Percentiles rank a stretch among this genome's conserved stretches.
phyloP scores from a whole-genome alignment of 2,888 invertebrate species.

The Creontiades dilutus region DNA sequence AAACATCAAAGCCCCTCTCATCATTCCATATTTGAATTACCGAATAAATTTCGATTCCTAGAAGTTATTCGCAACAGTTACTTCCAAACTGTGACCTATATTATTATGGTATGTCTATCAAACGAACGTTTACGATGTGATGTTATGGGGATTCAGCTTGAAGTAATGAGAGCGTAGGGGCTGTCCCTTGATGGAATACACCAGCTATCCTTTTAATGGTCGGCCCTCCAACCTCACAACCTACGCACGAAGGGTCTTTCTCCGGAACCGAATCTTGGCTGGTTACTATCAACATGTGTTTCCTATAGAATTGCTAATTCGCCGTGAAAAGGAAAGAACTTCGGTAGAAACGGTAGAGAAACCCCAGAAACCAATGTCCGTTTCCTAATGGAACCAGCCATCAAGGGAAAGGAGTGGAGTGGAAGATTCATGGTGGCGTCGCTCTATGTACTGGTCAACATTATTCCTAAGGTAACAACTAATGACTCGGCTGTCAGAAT shows the following conservation, averaged over 20 bases:
- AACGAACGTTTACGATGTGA: too few species aligned
- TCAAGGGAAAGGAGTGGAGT: conserved; percentile 34
- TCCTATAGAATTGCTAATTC: conserved; percentile 69
- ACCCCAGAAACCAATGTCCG: conserved; percentile 34
- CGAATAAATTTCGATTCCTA: too few species aligned
- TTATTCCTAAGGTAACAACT: conserved; percentile 62
- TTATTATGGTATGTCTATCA: too few species aligned
- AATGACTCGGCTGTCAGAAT: conserved; percentile 59
- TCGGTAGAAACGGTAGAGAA: conserved; percentile 21
- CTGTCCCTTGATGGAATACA: conserved; percentile 56
- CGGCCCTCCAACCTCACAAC: not conserved
- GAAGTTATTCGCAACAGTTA: too few species aligned
- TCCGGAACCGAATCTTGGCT: conserved; percentile 51
- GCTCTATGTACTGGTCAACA: conserved; percentile 50
- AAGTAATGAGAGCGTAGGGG: not conserved
- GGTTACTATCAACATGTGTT: conserved; percentile 70
- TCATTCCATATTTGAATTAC: too few species aligned
- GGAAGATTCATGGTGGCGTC: conserved; percentile 66
- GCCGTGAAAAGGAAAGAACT: not conserved
- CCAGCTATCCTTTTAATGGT: conserved; percentile 53
- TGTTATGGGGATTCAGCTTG: not conserved
- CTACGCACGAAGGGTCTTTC: not conserved
- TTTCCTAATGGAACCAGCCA: conserved; percentile 65
- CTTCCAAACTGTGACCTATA: too few species aligned
- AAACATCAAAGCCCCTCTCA: not conserved